Evolutionary conservation across 2,113 vertebrate species (phyloP).

Genomic region (Chelonoidis abingdonii): DNA sequence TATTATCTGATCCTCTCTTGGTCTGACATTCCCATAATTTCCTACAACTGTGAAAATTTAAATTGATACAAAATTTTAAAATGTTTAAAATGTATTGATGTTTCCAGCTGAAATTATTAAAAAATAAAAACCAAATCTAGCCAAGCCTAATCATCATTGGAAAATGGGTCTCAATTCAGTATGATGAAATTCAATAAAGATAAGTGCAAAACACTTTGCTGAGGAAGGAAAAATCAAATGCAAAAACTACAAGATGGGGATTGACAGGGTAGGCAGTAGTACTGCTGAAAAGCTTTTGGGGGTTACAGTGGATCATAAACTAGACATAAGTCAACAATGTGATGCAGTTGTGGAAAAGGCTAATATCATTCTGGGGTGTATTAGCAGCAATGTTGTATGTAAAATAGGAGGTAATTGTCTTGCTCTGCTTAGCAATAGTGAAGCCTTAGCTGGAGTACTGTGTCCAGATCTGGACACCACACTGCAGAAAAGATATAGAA

Average conservation of each 20-base stretch:
- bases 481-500: neutral
- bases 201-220: neutral
- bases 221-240: neutral
- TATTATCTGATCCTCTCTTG: too few relatives aligned
- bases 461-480: neutral
- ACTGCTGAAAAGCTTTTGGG: neutral
- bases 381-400: neutral
- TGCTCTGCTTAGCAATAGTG: neutral
- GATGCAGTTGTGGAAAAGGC: neutral
- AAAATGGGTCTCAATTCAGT: neutral
- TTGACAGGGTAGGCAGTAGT: neutral
- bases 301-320: neutral
- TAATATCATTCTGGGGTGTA: neutral
- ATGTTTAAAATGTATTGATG: neutral
- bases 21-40: too few relatives aligned
- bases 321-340: too few relatives aligned
- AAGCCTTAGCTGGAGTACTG: neutral
- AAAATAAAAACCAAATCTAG: neutral
- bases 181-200: neutral
- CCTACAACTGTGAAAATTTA: too few relatives aligned
- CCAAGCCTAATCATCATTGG: neutral
- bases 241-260: neutral
- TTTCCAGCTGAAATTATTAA: neutral
- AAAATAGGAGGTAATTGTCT: neutral
- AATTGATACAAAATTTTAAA: too few relatives aligned